Evolutionary conservation across 2,888 invertebrate genomes (phyloP).

Genomic region (Tinea semifulvella): DNA sequence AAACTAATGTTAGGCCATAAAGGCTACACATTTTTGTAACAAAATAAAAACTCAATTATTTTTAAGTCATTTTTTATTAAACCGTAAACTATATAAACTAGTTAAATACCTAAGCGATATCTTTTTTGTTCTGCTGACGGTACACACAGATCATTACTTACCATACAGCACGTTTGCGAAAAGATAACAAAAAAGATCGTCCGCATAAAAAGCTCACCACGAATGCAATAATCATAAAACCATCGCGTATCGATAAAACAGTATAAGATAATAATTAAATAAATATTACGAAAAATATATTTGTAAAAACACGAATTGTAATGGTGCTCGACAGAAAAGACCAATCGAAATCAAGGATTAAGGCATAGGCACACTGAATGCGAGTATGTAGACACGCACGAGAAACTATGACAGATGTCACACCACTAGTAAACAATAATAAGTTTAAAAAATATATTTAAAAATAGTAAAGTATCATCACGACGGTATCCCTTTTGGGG

Average conservation of each 20-base stretch:
- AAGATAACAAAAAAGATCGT: slow-evolving; percentile 42
- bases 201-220: slow-evolving; percentile 23
- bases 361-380: too few relatives aligned
- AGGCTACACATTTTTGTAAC: too few relatives aligned
- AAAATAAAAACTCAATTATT: not conserved
- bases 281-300: not conserved
- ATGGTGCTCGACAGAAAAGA: too few relatives aligned
- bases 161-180: slow-evolving; percentile 19
- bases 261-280: slow-evolving; percentile 7
- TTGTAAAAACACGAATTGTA: not conserved
- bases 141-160: slow-evolving; percentile 16
- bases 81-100: not conserved
- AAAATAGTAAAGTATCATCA: too few relatives aligned
- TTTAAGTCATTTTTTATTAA: not conserved
- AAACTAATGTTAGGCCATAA: too few relatives aligned
- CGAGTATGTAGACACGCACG: too few relatives aligned
- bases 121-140: slow-evolving; percentile 9
- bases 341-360: too few relatives aligned
- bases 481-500: too few relatives aligned
- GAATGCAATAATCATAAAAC: slow-evolving; percentile 36
- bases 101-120: not conserved
- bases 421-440: too few relatives aligned
- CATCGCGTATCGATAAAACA: slow-evolving; percentile 15
- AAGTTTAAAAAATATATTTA: too few relatives aligned
- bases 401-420: too few relatives aligned